A percentile compares a stretch with the other conserved stretches of the same genome.
Evolutionary conservation across 2,113 vertebrate species (phyloP).

Genomic region (Scortum barcoo): DNA sequence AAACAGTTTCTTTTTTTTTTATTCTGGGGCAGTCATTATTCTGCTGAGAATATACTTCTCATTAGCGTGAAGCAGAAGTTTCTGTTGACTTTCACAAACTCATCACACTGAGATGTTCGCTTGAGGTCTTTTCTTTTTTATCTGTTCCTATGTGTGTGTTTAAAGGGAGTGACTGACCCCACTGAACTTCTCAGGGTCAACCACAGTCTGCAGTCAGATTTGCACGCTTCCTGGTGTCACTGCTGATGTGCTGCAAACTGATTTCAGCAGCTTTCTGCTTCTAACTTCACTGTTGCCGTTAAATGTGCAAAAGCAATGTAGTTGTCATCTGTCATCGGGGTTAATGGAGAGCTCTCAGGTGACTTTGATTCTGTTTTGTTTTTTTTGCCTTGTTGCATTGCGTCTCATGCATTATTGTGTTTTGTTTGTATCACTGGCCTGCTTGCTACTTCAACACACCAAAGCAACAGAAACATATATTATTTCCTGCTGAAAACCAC

Average conservation of each 20-base stretch:
- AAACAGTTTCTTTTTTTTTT: conserved; percentile 42
- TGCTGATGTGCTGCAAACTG: background rate
- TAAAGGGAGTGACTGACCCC: background rate
- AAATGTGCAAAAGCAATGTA: background rate
- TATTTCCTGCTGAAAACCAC: conserved; percentile 10
- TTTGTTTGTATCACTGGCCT: background rate
- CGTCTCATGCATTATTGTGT: background rate
- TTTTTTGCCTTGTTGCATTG: background rate
- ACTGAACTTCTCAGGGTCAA: conserved; percentile 34
- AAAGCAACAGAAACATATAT: background rate
- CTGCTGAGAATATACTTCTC: conserved; percentile 37
- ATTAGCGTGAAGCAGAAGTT: conserved; percentile 16
- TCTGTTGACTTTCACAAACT: conserved; percentile 17
- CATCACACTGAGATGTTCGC: background rate
- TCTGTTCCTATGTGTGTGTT: background rate
- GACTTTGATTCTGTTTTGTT: background rate
- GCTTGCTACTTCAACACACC: conserved; percentile 4
- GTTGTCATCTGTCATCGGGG: background rate
- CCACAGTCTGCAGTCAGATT: conserved; percentile 19
- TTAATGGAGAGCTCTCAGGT: background rate
- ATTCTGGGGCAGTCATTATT: conserved; percentile 45
- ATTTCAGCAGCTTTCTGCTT: conserved; percentile 19
- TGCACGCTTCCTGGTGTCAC: conserved; percentile 12
- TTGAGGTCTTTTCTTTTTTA: background rate
- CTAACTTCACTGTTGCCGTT: background rate